Conservation (phyloP, 1,140 invertebrate species). For the Drosophila santomea region DNA sequence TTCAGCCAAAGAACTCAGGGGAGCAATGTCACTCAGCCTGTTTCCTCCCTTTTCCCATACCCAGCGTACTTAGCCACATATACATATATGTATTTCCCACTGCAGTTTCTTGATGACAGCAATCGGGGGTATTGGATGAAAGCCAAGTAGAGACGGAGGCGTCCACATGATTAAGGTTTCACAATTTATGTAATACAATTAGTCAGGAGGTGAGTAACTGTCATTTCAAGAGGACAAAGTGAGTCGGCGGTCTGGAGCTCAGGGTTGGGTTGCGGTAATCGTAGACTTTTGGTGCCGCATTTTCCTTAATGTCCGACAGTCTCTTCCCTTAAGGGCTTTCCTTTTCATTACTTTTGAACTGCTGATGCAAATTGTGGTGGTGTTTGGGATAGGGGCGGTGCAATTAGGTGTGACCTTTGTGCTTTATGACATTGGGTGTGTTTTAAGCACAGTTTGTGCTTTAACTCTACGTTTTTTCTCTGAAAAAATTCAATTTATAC, state of each 20-base stretch:
- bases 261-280: constrained; percentile 59
- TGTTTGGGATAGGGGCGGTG: constrained; percentile 28
- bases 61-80: not conserved
- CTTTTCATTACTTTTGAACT: constrained; percentile 65
- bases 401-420: constrained; percentile 42
- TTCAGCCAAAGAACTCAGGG: constrained; percentile 43
- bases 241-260: constrained; percentile 3
- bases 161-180: constrained; percentile 80
- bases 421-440: constrained; percentile 17
- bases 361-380: constrained; percentile 52
- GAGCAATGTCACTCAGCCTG: constrained; percentile 40
- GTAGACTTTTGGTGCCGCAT: constrained; percentile 59
- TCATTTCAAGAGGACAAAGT: constrained; percentile 7
- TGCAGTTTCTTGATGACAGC: constrained; percentile 49
- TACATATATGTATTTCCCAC: constrained; percentile 2
- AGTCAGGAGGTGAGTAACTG: constrained; percentile 68
- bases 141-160: constrained; percentile 15
- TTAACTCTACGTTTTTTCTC: not conserved
- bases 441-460: constrained; percentile 7
- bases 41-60: not conserved
- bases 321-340: constrained; percentile 20
- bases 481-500: constrained; percentile 33
- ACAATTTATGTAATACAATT: constrained; percentile 83
- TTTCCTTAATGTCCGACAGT: constrained; percentile 58
- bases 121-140: constrained; percentile 10